Conservation (phyloP, 2,888 invertebrate species). For the Eupithecia abbreviata region DNA sequence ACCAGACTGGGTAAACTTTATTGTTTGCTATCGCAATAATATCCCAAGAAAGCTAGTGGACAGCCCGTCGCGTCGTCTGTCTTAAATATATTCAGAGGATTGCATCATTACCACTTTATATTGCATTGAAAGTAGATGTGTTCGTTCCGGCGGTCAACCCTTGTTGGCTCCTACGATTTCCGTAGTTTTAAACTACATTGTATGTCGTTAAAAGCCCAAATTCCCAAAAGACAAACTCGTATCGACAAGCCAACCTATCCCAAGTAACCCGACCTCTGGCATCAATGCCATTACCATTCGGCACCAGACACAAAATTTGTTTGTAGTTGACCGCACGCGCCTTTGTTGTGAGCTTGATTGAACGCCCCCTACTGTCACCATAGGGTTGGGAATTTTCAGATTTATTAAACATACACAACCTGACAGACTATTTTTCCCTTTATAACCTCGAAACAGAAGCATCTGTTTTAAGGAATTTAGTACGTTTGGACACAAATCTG, state of each 20-base stretch:
- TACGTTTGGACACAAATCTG: not conserved
- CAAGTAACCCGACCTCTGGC: not conserved
- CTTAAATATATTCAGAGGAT: not conserved
- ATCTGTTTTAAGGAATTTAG: not conserved
- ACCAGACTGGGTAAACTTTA: not conserved
- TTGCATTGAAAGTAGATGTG: not conserved
- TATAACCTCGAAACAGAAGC: not conserved
- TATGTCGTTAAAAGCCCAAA: not conserved
- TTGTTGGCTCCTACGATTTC: not conserved
- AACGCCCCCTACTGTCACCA: not conserved
- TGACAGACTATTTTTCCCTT: not conserved
- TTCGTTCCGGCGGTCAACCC: not conserved
- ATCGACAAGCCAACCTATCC: not conserved
- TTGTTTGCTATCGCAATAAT: not conserved
- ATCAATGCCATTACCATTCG: not conserved
- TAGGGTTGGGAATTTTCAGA: not conserved
- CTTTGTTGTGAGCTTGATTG: not conserved
- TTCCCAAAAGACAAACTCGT: not conserved
- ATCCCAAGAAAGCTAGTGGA: not conserved
- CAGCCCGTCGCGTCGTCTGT: not conserved
- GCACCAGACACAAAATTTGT: not conserved
- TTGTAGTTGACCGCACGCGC: not conserved
- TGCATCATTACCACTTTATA: not conserved
- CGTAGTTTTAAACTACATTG: not conserved
- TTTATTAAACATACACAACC: not conserved